Conservation (phyloP, 2,113 vertebrate genomes). For the Sus scrofa region T2T-Sscrofa CM000822.6:58230001-58230500, state of each 20-base stretch:
- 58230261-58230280: not conserved
- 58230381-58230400: not conserved
- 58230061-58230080: not conserved
- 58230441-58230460: not conserved
- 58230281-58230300: not conserved
- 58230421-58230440: not conserved
- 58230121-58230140: not conserved
- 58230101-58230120: not conserved
- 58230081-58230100: not conserved
- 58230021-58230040: not conserved
- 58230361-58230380: not conserved
- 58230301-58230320: not conserved
- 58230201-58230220: not conserved
- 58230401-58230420: not conserved
- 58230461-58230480: not conserved
- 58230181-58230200: not conserved
- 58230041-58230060: not conserved
- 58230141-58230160: not conserved
- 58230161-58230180: not conserved
- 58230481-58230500: not conserved
- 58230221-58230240: not conserved
- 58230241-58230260: not conserved
- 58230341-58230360: not conserved
- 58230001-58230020: conserved; percentile 8
- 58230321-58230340: not conserved